Evolutionary conservation across 2,888 invertebrate species (phyloP).

Genomic region (Gandaritis pyraliata): DNA sequence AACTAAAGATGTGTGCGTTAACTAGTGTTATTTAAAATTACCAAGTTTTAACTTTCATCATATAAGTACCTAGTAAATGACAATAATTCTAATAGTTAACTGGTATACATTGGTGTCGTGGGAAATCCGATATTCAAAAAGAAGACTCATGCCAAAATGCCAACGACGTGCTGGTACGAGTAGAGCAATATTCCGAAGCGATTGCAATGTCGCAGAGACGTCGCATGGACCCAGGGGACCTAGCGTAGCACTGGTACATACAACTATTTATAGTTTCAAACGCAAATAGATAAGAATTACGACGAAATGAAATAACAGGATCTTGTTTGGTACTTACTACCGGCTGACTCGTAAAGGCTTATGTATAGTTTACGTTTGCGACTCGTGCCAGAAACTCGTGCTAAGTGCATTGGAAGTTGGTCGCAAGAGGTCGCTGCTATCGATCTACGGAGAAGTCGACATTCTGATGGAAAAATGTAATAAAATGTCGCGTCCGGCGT

Average conservation of each 20-base stretch:
- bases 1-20: too few relatives aligned
- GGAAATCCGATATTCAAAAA: not conserved
- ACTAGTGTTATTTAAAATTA: too few relatives aligned
- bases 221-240: not conserved
- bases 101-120: not conserved
- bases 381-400: not conserved
- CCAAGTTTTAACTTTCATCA: too few relatives aligned
- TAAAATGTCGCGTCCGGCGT: slow-evolving; percentile 10
- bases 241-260: slow-evolving; percentile 1
- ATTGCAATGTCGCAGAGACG: slow-evolving; percentile 7
- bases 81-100: too few relatives aligned
- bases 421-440: slow-evolving; percentile 8
- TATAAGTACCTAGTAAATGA: too few relatives aligned
- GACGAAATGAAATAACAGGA: too few relatives aligned
- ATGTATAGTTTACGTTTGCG: too few relatives aligned
- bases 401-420: slow-evolving; percentile 2
- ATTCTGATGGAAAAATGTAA: slow-evolving; percentile 24
- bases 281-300: too few relatives aligned
- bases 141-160: slow-evolving; percentile 1
- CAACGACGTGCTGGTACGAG: slow-evolving; percentile 1
- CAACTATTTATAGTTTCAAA: not conserved
- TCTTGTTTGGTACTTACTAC: too few relatives aligned
- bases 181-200: slow-evolving; percentile 12
- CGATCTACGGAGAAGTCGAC: slow-evolving; percentile 16
- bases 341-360: too few relatives aligned